Base-by-base conservation (phyloP, 2,888 invertebrate species). In the Dolichopus griseipennis region DNA sequence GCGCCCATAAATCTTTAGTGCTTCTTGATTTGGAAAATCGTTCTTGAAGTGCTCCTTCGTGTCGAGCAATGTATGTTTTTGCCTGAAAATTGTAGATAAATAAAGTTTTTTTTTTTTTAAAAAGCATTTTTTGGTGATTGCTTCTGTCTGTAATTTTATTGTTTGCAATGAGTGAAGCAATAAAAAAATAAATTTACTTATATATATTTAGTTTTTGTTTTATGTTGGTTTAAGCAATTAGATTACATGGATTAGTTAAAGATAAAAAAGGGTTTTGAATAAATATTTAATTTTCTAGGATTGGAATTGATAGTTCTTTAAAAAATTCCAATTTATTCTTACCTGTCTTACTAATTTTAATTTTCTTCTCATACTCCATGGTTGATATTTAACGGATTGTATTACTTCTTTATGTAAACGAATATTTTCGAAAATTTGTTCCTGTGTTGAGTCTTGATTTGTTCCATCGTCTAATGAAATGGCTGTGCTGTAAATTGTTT, bases 331-430 rank as follows among this genome's bases (percentile, higher is more conserved):
- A 37, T 37, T 37, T 2, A 12, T 37, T 37, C 74, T 73, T 74
- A 85, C 87, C 84, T 89, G 88, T 74, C 90, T 85, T 9, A 93
- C 92, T 65, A 95, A 84, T 76, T 90, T 90, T 22, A 94, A 83
- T 77, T 95, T 95, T 75, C 91, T 86, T 67, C 90, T 83, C 85
- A 94, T 90, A 37, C 88, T 88, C 85, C 93, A 89, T 3, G 93
- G 93, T 76, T 93, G 92, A 75, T 91, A 87, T 76, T 92, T 93
- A 15, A 95, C 92, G 64, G 90, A 91, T 72, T 90, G 89, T 71
- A 96, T 83, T 0, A 96, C 93, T 80, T 96, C 95, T 78, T 95
- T 95, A 80, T 96, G 95, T 43, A 95, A 82, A 72, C 91, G 89
- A 70, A 96, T 90, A 76, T 93, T 95, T 80, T 94, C 94, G 77